A percentile compares a stretch with the other conserved stretches of the same genome.
Evolutionary conservation across 2,797 vertebrate species (phyloP).

Genomic region (Aulostomus chinensis): DNA sequence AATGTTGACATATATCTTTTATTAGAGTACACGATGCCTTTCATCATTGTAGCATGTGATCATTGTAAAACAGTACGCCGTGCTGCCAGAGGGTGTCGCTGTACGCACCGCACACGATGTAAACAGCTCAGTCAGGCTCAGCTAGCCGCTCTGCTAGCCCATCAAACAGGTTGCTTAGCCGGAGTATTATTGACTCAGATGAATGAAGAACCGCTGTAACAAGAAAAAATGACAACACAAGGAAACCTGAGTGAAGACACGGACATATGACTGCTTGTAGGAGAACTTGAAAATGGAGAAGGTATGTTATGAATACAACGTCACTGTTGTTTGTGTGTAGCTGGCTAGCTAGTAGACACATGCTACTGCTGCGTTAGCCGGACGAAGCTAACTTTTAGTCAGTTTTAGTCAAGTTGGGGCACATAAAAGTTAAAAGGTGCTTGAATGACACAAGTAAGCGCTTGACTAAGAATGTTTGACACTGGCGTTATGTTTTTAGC

Average conservation of each 20-base stretch:
- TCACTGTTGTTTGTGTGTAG: not conserved
- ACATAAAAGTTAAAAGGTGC: too few relatives aligned
- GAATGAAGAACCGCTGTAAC: not conserved
- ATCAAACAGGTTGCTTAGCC: conserved; percentile 41
- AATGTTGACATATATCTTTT: too few relatives aligned
- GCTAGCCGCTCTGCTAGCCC: conserved; percentile 22
- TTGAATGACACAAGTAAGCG: not conserved
- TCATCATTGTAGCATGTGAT: too few relatives aligned
- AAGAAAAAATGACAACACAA: conserved; percentile 5
- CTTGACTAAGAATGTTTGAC: not conserved
- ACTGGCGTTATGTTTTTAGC: not conserved
- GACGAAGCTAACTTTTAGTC: conserved; percentile 14
- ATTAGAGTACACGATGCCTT: too few relatives aligned
- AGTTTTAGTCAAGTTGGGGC: conserved; percentile 4
- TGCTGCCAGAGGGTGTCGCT: conserved; percentile 33
- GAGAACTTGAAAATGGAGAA: conserved; percentile 53
- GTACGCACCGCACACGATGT: not conserved
- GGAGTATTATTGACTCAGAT: not conserved
- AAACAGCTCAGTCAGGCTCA: conserved; percentile 16
- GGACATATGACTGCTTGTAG: conserved; percentile 28
- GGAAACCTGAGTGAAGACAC: not conserved
- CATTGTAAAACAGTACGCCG: too few relatives aligned
- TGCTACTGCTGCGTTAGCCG: not conserved
- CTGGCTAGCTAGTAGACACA: conserved; percentile 6
- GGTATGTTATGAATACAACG: conserved; percentile 33